Conservation (phyloP, 2,797 vertebrate genomes). For the Cyclopterus lumpus region DNA sequence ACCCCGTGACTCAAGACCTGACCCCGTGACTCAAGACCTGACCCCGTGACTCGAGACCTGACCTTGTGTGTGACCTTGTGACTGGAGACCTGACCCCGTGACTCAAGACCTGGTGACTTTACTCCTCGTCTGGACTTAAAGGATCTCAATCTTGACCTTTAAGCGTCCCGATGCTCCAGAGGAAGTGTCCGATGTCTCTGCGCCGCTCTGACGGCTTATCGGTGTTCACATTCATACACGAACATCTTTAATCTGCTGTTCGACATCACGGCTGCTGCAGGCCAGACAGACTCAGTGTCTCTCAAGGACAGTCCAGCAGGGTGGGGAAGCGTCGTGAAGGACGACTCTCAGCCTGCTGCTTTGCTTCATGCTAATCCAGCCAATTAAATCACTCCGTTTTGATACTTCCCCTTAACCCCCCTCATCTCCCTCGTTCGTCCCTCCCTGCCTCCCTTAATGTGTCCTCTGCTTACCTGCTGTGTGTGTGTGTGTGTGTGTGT, state of each 20-base stretch:
- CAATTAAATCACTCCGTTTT: slow-evolving; percentile 22
- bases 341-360: slow-evolving; percentile 21
- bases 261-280: not conserved
- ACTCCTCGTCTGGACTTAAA: too few relatives aligned
- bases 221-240: not conserved
- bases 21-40: too few relatives aligned
- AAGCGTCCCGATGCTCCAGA: too few relatives aligned
- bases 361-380: slow-evolving; percentile 13
- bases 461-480: slow-evolving; percentile 35
- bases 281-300: not conserved
- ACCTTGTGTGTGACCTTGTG: too few relatives aligned
- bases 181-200: not conserved
- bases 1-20: too few relatives aligned
- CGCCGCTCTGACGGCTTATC: not conserved
- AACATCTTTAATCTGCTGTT: not conserved
- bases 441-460: slow-evolving; percentile 12
- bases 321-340: slow-evolving; percentile 7
- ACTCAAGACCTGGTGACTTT: too few relatives aligned
- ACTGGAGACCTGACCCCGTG: too few relatives aligned
- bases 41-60: too few relatives aligned
- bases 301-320: slow-evolving; percentile 40
- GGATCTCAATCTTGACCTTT: too few relatives aligned
- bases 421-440: slow-evolving; percentile 12
- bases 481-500: not conserved
- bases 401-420: not conserved